A percentile compares a stretch with the other conserved stretches of the same genome.
Conservation (phyloP, 2,888 invertebrate species). For the Myathropa florea region DNA sequence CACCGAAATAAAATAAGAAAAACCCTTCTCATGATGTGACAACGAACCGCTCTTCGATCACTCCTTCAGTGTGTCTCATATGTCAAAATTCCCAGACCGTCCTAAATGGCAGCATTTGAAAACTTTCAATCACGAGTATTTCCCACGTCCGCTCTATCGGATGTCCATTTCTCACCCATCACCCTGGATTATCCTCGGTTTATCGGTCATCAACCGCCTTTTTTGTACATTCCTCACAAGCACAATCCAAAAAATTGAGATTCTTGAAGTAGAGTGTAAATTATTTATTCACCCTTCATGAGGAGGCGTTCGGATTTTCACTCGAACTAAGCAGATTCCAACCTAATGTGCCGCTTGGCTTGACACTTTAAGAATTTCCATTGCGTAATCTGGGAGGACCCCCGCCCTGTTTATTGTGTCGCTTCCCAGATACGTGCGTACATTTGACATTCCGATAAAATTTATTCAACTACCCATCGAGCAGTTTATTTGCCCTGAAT, state of each 20-base stretch:
- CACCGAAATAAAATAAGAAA: too few species aligned
- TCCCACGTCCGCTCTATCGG: not conserved
- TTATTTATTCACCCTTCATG: constrained; percentile 4
- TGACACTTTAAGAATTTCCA: not conserved
- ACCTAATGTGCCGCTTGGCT: not conserved
- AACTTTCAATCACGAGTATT: not conserved
- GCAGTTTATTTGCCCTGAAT: not conserved
- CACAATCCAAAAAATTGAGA: not conserved
- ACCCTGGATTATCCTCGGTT: not conserved
- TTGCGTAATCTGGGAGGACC: not conserved
- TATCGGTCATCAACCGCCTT: not conserved
- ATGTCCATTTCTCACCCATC: not conserved
- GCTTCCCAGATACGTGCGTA: too few species aligned
- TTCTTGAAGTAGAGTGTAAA: not conserved
- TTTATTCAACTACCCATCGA: not conserved
- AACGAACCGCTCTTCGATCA: too few species aligned
- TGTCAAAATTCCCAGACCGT: too few species aligned
- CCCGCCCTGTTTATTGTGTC: not conserved
- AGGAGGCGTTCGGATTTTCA: not conserved
- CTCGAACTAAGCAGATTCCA: constrained; percentile 14
- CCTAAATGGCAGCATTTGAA: too few species aligned
- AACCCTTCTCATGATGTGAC: too few species aligned
- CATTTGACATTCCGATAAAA: not conserved
- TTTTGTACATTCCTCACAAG: not conserved
- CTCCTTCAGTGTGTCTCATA: too few species aligned